Evolutionary conservation across 2,888 invertebrate species (phyloP), one percentile per base, ranked within the genome.

Genomic region (Lingula anatina): DNA sequence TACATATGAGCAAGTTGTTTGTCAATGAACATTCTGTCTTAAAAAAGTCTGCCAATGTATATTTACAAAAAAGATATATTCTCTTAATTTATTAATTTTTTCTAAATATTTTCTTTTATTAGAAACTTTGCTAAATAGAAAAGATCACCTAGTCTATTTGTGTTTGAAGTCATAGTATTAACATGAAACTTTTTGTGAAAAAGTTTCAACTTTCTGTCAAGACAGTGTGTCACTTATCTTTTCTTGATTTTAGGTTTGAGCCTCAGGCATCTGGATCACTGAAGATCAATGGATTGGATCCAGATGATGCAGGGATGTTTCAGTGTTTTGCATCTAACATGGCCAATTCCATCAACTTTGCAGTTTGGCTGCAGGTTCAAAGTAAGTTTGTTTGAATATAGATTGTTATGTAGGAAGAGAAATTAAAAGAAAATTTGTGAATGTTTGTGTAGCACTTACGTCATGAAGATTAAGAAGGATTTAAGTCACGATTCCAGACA

Each of bases 341-440:
- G 64, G 96, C 90, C 2, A 97, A 96, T 12, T 90, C 92, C 76
- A 86, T 87, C 47, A 90, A 90, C 3, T 85, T 87, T 55, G 88
- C 88, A 61, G 90, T 93, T 2, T 95, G 93, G 93, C 80, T 95
- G 39, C 87, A 88, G 80, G 92, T 94, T 26, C 93, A 92, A 85
- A 93, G 94, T 94, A 82, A 88, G 91, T 65, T 37, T 40, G n/a
- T n/a, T n/a, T n/a, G n/a, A n/a, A n/a, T n/a, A n/a, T n/a, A 15
- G 15, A 9, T 31, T 9, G 35, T 31, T 31, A 12, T 31, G n/a
- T n/a, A n/a, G n/a, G n/a, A n/a, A n/a, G n/a, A n/a, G n/a, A n/a
- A n/a, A n/a, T n/a, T n/a, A n/a, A n/a, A n/a, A n/a, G n/a, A n/a
- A n/a, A n/a, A n/a, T n/a, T n/a, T n/a, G n/a, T n/a, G n/a, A n/a